Conservation (phyloP, 2,113 vertebrate genomes). For the Formicarius rufipectus region DNA sequence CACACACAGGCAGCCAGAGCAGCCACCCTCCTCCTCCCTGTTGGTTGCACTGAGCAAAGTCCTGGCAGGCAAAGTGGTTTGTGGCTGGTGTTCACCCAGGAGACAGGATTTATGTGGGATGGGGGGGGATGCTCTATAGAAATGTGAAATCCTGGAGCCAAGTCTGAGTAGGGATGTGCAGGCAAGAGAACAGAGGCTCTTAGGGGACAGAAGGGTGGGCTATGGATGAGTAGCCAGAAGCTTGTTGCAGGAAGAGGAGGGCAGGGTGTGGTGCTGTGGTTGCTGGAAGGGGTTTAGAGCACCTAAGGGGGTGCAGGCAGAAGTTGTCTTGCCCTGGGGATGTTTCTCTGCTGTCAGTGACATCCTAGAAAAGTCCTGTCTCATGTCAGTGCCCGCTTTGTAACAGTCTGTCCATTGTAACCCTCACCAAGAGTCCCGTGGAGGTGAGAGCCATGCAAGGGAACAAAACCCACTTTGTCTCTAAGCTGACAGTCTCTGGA, state of each 20-base stretch:
- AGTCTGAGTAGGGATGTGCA: not conserved
- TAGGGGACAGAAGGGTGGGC: not conserved
- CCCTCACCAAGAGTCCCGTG: not conserved
- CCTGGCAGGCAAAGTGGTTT: accelerated
- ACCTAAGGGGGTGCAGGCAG: accelerated
- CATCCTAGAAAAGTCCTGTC: not conserved
- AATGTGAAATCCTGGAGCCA: not conserved
- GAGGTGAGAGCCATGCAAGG: not conserved
- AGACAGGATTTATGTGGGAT: accelerated
- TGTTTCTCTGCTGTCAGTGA: not conserved
- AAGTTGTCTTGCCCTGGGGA: not conserved
- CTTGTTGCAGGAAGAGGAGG: not conserved
- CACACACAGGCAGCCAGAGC: not conserved
- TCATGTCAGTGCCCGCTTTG: not conserved
- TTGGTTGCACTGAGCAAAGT: accelerated
- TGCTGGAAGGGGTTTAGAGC: not conserved
- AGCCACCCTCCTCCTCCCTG: not conserved
- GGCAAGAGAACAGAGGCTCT: not conserved
- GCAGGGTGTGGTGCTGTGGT: accelerated
- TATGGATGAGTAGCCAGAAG: not conserved
- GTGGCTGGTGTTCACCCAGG: not conserved
- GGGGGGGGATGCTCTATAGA: not conserved
- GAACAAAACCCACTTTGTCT: not conserved
- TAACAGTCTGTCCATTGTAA: not conserved
- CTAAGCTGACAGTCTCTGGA: accelerated